Base-by-base conservation (phyloP, 2,113 vertebrate species). In the Laticauda laticaudata region DNA sequence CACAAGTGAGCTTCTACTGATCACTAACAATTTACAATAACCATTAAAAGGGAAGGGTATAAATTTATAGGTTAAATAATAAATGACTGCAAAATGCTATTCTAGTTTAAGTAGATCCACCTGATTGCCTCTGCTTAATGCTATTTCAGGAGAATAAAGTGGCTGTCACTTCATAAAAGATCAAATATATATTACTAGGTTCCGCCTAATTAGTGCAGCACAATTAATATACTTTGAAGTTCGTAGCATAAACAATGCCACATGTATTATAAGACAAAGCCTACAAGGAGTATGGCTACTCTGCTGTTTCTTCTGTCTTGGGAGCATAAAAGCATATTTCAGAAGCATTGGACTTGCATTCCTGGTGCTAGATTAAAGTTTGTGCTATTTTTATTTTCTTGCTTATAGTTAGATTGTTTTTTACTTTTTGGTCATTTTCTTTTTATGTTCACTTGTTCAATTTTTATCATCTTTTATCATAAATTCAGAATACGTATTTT, bases 191-290 rank as follows among this genome's bases (percentile, higher is more conserved):
- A 59, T 81, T 34, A 85, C 8, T 89, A 45, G 64, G 29, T 34
- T n/a, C 57, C 2, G 7, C 43, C 11, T 18, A 86, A 26, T 75
- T 92, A 26, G 51, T 45, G 14, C 53, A 55, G 21, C 43, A 87
- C 56, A n/a, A 57, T 92, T 56, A 92, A 89, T 81, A 85, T 55
- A 48, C 59, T 75, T 75, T 11, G 57, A 57, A 89, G 87, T 81
- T 43, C 0, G 6, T 81, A 81, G 34, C 18, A 21, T 3, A 91
- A 29, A 29, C 43, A 87, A 39, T 29, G n/a, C 85, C 55, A 23
- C 4, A 29, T 45, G 45, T 23, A 69, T 2, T 34, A 55, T 43
- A 61, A 39, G 48, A 43, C 48, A 75, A 61, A 34, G 43, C 55
- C 34, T 48, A 9, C 1, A 53, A 23, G 20, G 43, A 7, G 2